A percentile compares a stretch with the other conserved stretches of the same genome.
phyloP scores from a whole-genome alignment of 2,888 invertebrate species.

The Camponotus fellah region DNA sequence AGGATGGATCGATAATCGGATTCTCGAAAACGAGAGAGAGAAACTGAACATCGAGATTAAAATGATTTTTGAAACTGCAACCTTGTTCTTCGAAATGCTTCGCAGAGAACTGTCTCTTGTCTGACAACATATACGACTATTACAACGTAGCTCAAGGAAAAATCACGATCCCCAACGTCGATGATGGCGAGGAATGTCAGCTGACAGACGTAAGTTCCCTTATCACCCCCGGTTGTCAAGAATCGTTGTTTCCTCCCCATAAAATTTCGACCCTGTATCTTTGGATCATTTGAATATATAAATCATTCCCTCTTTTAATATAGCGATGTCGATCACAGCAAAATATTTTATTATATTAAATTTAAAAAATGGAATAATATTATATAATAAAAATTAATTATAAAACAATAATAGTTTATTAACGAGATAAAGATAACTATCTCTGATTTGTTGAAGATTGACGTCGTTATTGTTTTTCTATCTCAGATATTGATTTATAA shows the following conservation, averaged over 20 bases:
- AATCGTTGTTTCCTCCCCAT: slow-evolving; percentile 8
- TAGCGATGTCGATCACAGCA: slow-evolving; percentile 34
- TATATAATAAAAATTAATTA: background rate
- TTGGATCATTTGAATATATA: slow-evolving; percentile 17
- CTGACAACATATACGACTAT: slow-evolving; percentile 97
- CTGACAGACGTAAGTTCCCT: slow-evolving; percentile 96
- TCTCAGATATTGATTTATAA: slow-evolving; percentile 9
- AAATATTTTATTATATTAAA: background rate
- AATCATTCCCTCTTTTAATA: background rate
- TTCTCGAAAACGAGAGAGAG: background rate
- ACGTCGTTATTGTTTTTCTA: slow-evolving; percentile 21
- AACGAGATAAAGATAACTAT: background rate
- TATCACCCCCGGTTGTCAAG: slow-evolving; percentile 2
- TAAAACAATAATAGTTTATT: background rate
- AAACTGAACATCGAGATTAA: background rate
- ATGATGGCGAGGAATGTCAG: slow-evolving; percentile 97
- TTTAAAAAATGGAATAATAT: slow-evolving; percentile 3
- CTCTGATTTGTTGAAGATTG: slow-evolving; percentile 2
- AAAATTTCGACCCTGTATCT: slow-evolving; percentile 29
- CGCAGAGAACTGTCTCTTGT: slow-evolving; percentile 93
- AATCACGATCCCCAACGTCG: slow-evolving; percentile 96
- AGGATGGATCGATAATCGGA: background rate
- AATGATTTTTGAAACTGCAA: slow-evolving; percentile 25
- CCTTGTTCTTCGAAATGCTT: slow-evolving; percentile 68
- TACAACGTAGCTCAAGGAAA: slow-evolving; percentile 98